Conservation (phyloP, 2,113 vertebrate species). For the Cephalopterus ornatus region DNA sequence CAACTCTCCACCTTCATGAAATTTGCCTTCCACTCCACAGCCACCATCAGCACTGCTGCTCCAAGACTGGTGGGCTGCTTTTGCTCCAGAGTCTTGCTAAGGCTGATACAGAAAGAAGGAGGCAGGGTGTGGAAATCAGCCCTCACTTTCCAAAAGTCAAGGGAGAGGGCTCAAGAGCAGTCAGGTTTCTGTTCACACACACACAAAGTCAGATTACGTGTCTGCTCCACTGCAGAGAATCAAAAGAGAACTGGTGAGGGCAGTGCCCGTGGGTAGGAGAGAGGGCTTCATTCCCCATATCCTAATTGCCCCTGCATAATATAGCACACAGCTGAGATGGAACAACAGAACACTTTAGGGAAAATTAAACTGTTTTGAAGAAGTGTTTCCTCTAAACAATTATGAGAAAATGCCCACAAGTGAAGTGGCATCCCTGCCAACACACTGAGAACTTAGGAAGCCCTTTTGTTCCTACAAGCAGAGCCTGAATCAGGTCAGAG, state of each 20-base stretch:
- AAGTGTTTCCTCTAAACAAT: background rate
- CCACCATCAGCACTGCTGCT: background rate
- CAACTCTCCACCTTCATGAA: background rate
- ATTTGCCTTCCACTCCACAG: background rate
- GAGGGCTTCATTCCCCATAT: background rate
- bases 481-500: background rate
- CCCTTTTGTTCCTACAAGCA: background rate
- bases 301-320: background rate
- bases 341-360: background rate
- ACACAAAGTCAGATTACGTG: background rate
- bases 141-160: background rate
- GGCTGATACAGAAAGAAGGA: background rate
- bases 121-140: background rate
- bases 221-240: background rate
- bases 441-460: background rate
- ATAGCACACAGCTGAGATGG: background rate
- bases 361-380: background rate
- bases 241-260: background rate
- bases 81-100: background rate
- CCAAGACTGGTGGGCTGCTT: background rate
- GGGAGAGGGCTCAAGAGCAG: background rate
- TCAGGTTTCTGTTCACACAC: background rate
- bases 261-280: rapidly evolving
- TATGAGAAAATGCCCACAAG: background rate
- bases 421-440: background rate